A percentile compares a stretch with the other conserved stretches of the same genome.
These are phyloP conservation scores for Agrenia bidenticulata DNA, from an alignment of 2,888 invertebrate species.

Conservation along the genomic window DNA sequence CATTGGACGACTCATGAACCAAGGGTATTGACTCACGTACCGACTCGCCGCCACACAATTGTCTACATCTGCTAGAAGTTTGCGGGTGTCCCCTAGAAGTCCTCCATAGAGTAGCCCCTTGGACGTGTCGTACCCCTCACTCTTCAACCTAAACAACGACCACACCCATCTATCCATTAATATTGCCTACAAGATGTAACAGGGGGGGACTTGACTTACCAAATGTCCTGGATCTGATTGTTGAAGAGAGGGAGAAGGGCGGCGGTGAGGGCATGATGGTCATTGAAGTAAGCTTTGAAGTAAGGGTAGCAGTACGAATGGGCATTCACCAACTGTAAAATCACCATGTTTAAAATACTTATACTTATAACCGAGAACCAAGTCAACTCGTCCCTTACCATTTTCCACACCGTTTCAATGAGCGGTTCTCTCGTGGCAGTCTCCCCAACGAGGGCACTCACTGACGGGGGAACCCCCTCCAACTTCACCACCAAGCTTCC, in stretches of 20 bases:
- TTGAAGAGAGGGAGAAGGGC: conserved; percentile 18
- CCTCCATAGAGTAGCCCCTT: conserved; percentile 25
- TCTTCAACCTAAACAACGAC: conserved; percentile 4
- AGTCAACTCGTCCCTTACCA: not conserved
- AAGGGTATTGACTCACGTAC: conserved; percentile 20
- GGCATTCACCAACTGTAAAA: conserved; percentile 3
- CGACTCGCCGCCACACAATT: conserved; percentile 20
- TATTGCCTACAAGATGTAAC: too few species aligned
- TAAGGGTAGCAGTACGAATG: conserved; percentile 18
- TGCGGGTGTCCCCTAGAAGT: conserved; percentile 20
- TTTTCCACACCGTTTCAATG: conserved; percentile 21
- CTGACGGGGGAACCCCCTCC: not conserved
- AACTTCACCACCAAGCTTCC: conserved; percentile 7
- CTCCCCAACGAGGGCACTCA: not conserved
- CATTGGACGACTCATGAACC: conserved; percentile 22
- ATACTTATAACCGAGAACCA: too few species aligned
- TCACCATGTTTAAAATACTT: too few species aligned
- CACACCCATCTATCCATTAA: too few species aligned
- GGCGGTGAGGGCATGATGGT: conserved; percentile 20
- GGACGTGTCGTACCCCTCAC: not conserved
- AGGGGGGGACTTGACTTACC: too few species aligned
- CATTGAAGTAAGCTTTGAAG: conserved; percentile 21
- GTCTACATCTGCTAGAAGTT: conserved; percentile 23
- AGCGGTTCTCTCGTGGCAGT: conserved; percentile 9
- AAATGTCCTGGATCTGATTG: conserved; percentile 19